Percentiles rank a stretch among this genome's conserved stretches.
Conservation (phyloP, 64 coral and sea anemone genomes). For the Porites australiensis region DNA sequence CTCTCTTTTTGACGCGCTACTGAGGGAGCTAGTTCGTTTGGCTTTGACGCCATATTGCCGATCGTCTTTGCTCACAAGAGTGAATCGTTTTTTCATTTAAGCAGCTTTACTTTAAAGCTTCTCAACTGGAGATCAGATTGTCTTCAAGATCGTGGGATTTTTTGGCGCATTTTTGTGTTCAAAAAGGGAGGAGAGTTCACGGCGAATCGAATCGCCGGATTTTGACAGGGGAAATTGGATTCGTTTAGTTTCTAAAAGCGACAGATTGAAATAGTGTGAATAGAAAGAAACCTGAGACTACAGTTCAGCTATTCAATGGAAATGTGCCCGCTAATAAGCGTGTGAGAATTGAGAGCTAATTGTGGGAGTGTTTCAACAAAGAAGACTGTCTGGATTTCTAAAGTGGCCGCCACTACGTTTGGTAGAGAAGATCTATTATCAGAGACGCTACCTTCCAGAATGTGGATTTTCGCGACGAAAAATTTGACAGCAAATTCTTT, state of each 20-base stretch:
- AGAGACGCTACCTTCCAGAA: background rate
- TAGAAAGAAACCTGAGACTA: constrained; percentile 8
- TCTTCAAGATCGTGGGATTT: background rate
- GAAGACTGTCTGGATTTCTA: background rate
- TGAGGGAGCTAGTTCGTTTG: background rate
- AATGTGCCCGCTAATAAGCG: constrained; percentile 14
- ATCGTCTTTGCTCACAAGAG: background rate
- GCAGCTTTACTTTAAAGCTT: constrained; percentile 19
- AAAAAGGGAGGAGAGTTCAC: background rate
- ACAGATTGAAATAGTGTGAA: constrained; percentile 38
- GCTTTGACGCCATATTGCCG: constrained; percentile 21
- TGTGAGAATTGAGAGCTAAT: constrained; percentile 15
- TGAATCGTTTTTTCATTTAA: background rate
- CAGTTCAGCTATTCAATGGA: background rate
- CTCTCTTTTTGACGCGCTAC: background rate
- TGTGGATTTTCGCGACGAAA: constrained; percentile 3
- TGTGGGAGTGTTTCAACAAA: constrained; percentile 6
- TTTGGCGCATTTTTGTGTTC: background rate
- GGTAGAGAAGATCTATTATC: background rate
- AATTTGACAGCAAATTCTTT: background rate
- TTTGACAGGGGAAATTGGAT: constrained; percentile 45
- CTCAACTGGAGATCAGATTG: background rate
- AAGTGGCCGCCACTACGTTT: background rate
- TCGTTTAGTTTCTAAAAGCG: constrained; percentile 30
- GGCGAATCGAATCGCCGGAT: constrained; percentile 21